Evolutionary conservation across 2,888 invertebrate genomes (phyloP).

Genomic region (Litoditis marina): DNA sequence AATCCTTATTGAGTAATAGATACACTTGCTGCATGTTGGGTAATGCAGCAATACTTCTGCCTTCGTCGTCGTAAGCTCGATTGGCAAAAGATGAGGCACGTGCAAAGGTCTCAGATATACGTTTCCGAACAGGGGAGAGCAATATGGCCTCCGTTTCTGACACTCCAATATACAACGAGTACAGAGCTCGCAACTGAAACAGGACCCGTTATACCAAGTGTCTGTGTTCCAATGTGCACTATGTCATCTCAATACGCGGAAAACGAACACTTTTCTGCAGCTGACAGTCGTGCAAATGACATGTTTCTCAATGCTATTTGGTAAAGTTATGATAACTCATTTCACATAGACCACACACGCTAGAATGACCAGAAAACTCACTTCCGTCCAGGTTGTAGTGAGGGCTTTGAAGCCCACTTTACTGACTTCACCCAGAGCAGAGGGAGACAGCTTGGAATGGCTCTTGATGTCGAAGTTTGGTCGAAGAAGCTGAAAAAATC

Average conservation of each 20-base stretch:
- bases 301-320: too few species aligned
- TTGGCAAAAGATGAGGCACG: conserved; percentile 75
- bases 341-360: too few species aligned
- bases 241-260: too few species aligned
- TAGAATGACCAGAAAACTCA: background rate
- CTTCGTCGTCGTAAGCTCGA: conserved; percentile 78
- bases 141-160: conserved; percentile 94
- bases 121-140: conserved; percentile 83
- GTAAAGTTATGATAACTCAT: too few species aligned
- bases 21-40: conserved; percentile 90
- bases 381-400: conserved; percentile 10
- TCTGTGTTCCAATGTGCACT: too few species aligned
- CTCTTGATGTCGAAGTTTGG: conserved; percentile 33
- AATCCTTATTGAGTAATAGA: conserved; percentile 64
- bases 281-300: too few species aligned
- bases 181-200: conserved; percentile 69
- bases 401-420: conserved; percentile 22
- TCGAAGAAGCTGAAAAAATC: conserved; percentile 22
- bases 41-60: conserved; percentile 79
- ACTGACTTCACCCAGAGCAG: conserved; percentile 24
- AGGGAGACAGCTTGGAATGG: conserved; percentile 23
- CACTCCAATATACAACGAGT: conserved; percentile 92
- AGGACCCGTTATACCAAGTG: too few species aligned
- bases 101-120: conserved; percentile 82
- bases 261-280: too few species aligned